Evolutionary conservation across 2,888 invertebrate species (phyloP).

Genomic region (Thymelicus sylvestris): DNA sequence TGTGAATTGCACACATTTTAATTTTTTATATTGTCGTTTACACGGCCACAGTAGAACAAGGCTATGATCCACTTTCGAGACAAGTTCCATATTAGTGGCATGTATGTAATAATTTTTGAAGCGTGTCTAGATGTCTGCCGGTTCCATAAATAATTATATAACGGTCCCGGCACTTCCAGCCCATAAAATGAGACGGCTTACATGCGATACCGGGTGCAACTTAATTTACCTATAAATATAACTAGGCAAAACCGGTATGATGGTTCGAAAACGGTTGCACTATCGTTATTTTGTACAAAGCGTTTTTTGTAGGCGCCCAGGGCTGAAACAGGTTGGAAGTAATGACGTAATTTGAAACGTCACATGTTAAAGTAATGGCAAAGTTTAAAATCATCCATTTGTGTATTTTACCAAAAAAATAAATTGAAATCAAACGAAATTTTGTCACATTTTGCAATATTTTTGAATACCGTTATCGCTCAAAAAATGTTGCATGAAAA

Average conservation of each 20-base stretch:
- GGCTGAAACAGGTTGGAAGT: too few species aligned
- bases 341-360: too few species aligned
- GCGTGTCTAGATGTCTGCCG: conserved; percentile 16
- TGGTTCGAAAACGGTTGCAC: background rate
- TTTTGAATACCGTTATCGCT: too few species aligned
- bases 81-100: conserved; percentile 34
- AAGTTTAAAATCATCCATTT: too few species aligned
- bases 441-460: too few species aligned
- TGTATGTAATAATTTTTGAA: conserved; percentile 34
- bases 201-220: conserved; percentile 9
- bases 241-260: background rate
- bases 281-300: background rate
- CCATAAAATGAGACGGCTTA: conserved; percentile 4
- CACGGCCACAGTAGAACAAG: background rate
- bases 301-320: too few species aligned
- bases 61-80: conserved; percentile 30
- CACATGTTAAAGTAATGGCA: too few species aligned
- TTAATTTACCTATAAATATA: background rate
- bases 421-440: too few species aligned
- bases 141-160: conserved; percentile 22
- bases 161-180: background rate
- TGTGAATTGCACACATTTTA: too few species aligned
- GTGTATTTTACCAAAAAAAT: too few species aligned
- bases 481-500: too few species aligned
- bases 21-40: background rate